Base-by-base conservation (phyloP, 2,888 invertebrate species). In the Caenorhabditis auriculariae region DNA sequence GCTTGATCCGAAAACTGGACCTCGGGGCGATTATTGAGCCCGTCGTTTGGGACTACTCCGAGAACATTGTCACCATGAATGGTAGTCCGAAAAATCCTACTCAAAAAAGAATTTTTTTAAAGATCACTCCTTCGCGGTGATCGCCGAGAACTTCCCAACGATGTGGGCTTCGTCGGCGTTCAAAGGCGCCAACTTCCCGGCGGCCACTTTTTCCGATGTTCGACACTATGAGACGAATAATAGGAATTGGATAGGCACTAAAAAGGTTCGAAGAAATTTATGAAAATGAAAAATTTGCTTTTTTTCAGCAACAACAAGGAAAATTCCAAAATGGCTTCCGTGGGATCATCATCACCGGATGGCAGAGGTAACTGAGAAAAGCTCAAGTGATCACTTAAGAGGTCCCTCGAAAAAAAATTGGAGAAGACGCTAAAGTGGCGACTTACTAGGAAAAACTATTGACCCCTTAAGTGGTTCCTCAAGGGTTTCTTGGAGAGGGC, bases 81-180 rank as follows among this genome's bases (percentile, higher is more conserved):
- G 67, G 66, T 64, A 47, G 42, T n/a, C n/a, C 27, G 39, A 9
- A 49, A 9, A 17, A 12, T 24, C 17, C 27, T 15, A 12, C 15
- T 12, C 27, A 17, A 17, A 24, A 21, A 24, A 44, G 9, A 44
- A 15, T 39, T 26, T 32, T 46, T 21, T 44, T 56, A 37, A 48
- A 72, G 74, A 72, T 35, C 60, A 57, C 38, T 62, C 66, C 15
- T 75, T 73, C 65, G 66, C 65, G 15, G 44, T 56, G 2, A 89
- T 88, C 70, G 85, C 87, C 0, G 84, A 87, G 17, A 86, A 88
- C 9, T 89, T 89, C 75, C 85, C 86, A 4, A 86, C 87, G 0
- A 87, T 88, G 21, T 89, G 89, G 89, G 86, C 87, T 2, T 89
- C 89, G 0, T 88, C 88, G 4, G 88, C 89, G 0, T 89, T 87